Evolutionary conservation across 2,797 vertebrate genomes (phyloP).

Genomic region (Staurois parvus): DNA sequence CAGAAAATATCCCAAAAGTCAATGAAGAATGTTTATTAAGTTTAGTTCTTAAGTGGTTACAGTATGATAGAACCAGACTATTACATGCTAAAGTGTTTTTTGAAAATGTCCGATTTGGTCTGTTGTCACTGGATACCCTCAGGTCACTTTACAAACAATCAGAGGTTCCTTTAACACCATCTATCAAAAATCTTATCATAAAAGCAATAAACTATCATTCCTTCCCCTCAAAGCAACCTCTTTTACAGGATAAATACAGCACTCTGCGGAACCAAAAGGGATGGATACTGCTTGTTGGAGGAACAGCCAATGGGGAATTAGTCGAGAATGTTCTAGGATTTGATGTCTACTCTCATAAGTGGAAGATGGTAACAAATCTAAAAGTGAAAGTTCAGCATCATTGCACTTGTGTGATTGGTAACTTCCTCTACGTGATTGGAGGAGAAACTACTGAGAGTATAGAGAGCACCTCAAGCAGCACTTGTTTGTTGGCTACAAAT

Average conservation of each 20-base stretch:
- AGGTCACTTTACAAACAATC: constrained; percentile 74
- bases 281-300: constrained; percentile 85
- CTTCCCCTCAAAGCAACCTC: constrained; percentile 81
- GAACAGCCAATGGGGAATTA: constrained; percentile 74
- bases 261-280: constrained; percentile 79
- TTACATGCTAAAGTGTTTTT: constrained; percentile 81
- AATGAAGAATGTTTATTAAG: constrained; percentile 79
- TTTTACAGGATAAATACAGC: constrained; percentile 83
- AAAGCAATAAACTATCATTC: constrained; percentile 89
- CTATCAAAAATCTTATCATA: constrained; percentile 85
- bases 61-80: constrained; percentile 79
- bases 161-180: constrained; percentile 79
- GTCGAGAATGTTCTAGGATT: constrained; percentile 81
- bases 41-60: constrained; percentile 87
- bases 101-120: constrained; percentile 84
- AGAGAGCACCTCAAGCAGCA: constrained; percentile 65
- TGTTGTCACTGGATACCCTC: constrained; percentile 79
- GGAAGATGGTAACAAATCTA: constrained; percentile 75
- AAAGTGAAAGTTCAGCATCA: constrained; percentile 80
- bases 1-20: constrained; percentile 82
- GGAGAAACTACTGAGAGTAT: constrained; percentile 79
- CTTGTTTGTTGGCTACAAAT: constrained; percentile 72
- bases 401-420: constrained; percentile 85
- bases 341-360: constrained; percentile 81
- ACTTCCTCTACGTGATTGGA: constrained; percentile 91